These are phyloP conservation scores for Epinephelus lanceolatus DNA, from an alignment of 2,113 vertebrate species.

Conservation along the genomic window DNA sequence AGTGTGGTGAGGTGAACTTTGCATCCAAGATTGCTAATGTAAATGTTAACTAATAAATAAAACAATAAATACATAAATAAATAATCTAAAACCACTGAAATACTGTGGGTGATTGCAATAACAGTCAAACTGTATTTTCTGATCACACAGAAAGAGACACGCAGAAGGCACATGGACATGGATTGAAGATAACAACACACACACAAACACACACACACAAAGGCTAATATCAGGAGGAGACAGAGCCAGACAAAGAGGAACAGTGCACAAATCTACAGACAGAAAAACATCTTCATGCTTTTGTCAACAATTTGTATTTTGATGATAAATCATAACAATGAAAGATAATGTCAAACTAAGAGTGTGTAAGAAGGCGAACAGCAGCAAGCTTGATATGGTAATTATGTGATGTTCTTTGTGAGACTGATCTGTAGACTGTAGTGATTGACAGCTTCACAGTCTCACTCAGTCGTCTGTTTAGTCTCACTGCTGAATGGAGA, in stretches of 20 bases:
- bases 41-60: not conserved
- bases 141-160: not conserved
- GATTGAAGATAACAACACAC: not conserved
- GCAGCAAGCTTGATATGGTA: not conserved
- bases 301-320: not conserved
- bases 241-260: not conserved
- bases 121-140: not conserved
- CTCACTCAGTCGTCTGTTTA: not conserved
- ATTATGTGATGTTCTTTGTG: not conserved
- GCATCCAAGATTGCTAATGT: not conserved
- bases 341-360: not conserved
- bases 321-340: not conserved
- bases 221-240: not conserved
- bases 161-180: not conserved
- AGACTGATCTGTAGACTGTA: not conserved
- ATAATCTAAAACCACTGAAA: not conserved
- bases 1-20: not conserved
- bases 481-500: not conserved
- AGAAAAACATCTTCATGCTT: not conserved
- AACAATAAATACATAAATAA: too few relatives aligned
- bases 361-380: too few relatives aligned
- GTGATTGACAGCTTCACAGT: conserved; percentile 14
- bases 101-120: not conserved
- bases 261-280: not conserved
- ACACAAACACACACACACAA: not conserved